phyloP scores from a whole-genome alignment of 2,797 vertebrate genomes.

The Gallirallus australis region DNA sequence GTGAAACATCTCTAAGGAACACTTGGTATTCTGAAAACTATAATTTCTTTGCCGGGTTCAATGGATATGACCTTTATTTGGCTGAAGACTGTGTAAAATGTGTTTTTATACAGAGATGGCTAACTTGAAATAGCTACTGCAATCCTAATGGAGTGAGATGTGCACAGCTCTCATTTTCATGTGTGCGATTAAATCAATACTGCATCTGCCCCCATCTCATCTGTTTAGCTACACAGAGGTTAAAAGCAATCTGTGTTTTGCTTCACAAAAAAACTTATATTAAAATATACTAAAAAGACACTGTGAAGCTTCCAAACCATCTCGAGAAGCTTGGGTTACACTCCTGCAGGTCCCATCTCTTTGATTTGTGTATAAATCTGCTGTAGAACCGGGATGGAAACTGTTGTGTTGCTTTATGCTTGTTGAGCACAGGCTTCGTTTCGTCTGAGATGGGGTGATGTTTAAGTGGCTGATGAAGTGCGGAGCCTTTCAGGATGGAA shows the following conservation, averaged over 20 bases:
- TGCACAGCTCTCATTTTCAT: fast-evolving
- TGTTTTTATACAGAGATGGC: not conserved
- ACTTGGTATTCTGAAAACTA: not conserved
- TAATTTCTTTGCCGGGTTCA: not conserved
- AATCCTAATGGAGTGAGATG: not conserved
- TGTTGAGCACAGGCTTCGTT: not conserved
- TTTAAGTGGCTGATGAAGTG: not conserved
- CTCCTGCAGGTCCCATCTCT: not conserved
- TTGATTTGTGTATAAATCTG: not conserved
- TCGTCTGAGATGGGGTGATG: not conserved
- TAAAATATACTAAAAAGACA: not conserved
- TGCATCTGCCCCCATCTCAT: not conserved
- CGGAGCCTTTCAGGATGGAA: not conserved
- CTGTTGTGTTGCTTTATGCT: not conserved
- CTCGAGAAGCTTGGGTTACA: not conserved
- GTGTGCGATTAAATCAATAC: not conserved
- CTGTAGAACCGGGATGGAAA: not conserved
- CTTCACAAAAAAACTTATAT: not conserved
- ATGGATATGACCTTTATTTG: not conserved
- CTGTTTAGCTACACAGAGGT: not conserved
- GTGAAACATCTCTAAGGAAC: not conserved
- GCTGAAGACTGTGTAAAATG: not conserved
- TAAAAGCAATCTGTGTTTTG: not conserved
- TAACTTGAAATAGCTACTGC: not conserved
- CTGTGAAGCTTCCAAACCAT: not conserved